These are phyloP conservation scores for Clarias laeviceps DNA, from an alignment of 2,797 vertebrate genomes.

Conservation along the genomic window DNA sequence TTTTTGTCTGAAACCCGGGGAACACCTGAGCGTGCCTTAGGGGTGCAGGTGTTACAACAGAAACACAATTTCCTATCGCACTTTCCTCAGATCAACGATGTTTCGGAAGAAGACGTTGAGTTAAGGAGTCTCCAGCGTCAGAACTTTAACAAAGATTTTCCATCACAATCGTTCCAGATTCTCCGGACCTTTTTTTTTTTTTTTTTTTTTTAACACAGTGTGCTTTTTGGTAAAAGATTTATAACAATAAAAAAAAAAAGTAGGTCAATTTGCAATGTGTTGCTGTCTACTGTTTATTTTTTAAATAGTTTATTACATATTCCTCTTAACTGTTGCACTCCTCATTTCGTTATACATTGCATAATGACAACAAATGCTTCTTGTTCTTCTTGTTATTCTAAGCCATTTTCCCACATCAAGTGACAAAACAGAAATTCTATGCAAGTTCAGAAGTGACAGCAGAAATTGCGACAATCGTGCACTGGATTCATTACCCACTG, in stretches of 20 bases:
- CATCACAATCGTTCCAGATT: not conserved
- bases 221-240: not conserved
- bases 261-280: not conserved
- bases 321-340: too few relatives aligned
- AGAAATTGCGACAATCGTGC: not conserved
- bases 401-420: not conserved
- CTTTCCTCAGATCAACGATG: not conserved
- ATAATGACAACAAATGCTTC: too few relatives aligned
- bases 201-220: not conserved
- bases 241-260: not conserved
- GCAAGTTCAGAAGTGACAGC: not conserved
- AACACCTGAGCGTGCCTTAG: constrained; percentile 63
- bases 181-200: too few relatives aligned
- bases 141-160: not conserved
- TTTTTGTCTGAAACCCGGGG: constrained; percentile 56
- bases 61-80: not conserved
- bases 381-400: not conserved
- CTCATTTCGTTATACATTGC: too few relatives aligned
- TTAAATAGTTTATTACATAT: too few relatives aligned
- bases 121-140: not conserved
- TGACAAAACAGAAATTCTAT: not conserved
- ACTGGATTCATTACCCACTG: not conserved
- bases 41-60: constrained; percentile 67
- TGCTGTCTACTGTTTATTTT: too few relatives aligned
- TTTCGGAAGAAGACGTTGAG: not conserved